These are phyloP conservation scores for Aegypius monachus DNA, from an alignment of 2,113 vertebrate species.

Conservation along the genomic window DNA sequence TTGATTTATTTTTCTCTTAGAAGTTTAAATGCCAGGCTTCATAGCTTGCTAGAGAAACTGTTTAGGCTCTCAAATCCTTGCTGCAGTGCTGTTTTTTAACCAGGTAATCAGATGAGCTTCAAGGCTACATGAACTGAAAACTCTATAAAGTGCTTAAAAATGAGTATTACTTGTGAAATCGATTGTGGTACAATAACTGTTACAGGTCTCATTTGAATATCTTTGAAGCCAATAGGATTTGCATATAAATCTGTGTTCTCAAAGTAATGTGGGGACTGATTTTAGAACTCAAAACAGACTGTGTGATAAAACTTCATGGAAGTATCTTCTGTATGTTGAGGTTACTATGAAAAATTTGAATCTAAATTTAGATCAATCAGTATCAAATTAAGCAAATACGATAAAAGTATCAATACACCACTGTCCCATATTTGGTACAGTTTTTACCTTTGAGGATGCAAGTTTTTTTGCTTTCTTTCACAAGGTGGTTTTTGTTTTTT, in stretches of 20 bases:
- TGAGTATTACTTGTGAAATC: neutral
- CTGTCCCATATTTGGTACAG: neutral
- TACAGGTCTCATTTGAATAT: constrained; percentile 6
- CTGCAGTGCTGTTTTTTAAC: neutral
- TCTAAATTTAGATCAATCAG: neutral
- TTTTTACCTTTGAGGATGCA: neutral
- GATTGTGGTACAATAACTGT: neutral
- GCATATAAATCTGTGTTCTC: neutral
- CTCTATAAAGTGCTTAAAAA: neutral
- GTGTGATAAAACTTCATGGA: neutral
- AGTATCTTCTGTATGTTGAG: neutral
- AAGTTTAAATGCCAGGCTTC: neutral
- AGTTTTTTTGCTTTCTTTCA: neutral
- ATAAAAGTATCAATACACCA: neutral
- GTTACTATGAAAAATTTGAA: neutral
- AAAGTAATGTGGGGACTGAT: neutral
- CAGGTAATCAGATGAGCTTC: neutral
- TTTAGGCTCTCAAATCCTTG: neutral
- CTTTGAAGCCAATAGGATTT: constrained; percentile 2
- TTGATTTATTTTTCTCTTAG: neutral
- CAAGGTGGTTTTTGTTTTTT: neutral
- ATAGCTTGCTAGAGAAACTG: neutral
- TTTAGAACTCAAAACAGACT: neutral
- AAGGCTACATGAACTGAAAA: neutral
- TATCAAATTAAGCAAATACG: neutral